Percentiles rank a stretch among this genome's conserved stretches.
phyloP scores from a whole-genome alignment of 2,113 vertebrate genomes.

The Rhinoderma darwinii region DNA sequence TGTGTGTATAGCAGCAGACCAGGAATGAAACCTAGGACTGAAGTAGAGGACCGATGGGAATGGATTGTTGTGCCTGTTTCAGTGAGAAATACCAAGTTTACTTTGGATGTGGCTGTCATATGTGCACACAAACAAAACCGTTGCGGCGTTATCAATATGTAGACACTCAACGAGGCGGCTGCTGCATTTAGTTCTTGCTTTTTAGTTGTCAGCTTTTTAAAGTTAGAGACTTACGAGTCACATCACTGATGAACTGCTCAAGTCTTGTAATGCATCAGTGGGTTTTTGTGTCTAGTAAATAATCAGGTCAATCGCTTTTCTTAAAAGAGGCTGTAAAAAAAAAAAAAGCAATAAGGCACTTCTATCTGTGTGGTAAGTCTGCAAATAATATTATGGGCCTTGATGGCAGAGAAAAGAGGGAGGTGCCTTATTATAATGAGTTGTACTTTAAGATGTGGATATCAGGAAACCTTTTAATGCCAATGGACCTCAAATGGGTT shows the following conservation, averaged over 20 bases:
- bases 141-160: background rate
- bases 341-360: conserved; percentile 54
- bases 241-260: conserved; percentile 19
- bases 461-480: conserved; percentile 45
- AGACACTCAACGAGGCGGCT: background rate
- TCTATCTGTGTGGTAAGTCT: conserved; percentile 21
- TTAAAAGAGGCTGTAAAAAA: conserved; percentile 6
- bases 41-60: background rate
- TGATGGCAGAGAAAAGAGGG: conserved; percentile 31
- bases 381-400: conserved; percentile 4
- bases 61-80: background rate
- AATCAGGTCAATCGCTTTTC: background rate
- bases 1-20: conserved; percentile 1
- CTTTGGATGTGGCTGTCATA: background rate
- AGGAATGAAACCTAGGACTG: conserved; percentile 13
- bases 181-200: conserved; percentile 30
- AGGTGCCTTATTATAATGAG: conserved; percentile 54
- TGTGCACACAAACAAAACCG: background rate
- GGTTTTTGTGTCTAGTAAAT: background rate
- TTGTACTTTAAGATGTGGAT: conserved; percentile 12
- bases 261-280: conserved; percentile 6
- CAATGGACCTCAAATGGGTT: conserved; percentile 25
- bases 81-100: conserved; percentile 12
- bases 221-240: background rate
- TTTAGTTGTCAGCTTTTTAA: conserved; percentile 17